Percentiles rank a stretch among this genome's conserved stretches.
phyloP scores from a whole-genome alignment of 2,797 vertebrate species.

The Melanotaenia maccullochi region DNA sequence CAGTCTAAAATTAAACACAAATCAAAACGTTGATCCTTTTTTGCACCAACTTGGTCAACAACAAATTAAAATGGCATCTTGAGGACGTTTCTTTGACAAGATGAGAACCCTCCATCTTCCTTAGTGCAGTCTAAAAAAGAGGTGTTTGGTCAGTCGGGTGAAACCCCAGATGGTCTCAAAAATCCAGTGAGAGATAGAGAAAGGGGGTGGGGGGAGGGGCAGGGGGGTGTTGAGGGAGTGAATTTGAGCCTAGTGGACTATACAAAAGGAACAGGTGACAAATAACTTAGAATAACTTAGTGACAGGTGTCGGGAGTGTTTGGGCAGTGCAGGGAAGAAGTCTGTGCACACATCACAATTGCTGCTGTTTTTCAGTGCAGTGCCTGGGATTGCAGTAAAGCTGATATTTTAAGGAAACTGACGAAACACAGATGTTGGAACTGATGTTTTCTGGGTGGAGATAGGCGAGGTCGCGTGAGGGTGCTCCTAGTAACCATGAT shows the following conservation, averaged over 20 bases:
- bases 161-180: slow-evolving; percentile 77
- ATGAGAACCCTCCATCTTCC: slow-evolving; percentile 81
- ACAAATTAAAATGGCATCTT: slow-evolving; percentile 74
- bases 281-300: slow-evolving; percentile 86
- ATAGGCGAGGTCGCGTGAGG: slow-evolving; percentile 28
- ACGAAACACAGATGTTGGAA: slow-evolving; percentile 53
- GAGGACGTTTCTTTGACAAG: slow-evolving; percentile 79
- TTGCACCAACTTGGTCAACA: slow-evolving; percentile 84
- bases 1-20: slow-evolving; percentile 79
- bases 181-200: slow-evolving; percentile 65
- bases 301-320: slow-evolving; percentile 52
- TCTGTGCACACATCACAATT: slow-evolving; percentile 72
- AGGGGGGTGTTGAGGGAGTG: slow-evolving; percentile 14
- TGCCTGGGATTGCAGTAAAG: slow-evolving; percentile 73
- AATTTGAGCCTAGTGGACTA: slow-evolving; percentile 66
- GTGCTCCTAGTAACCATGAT: slow-evolving; percentile 83
- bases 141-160: slow-evolving; percentile 77
- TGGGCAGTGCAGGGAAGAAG: slow-evolving; percentile 46
- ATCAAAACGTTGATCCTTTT: slow-evolving; percentile 87
- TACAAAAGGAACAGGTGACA: slow-evolving; percentile 79
- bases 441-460: slow-evolving; percentile 28
- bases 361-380: slow-evolving; percentile 82
- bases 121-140: slow-evolving; percentile 77
- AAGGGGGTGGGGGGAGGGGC: background rate
- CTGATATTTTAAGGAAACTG: slow-evolving; percentile 55